Base-by-base conservation (phyloP, 2,888 invertebrate genomes). In the Notocelia uddmanniana region DNA sequence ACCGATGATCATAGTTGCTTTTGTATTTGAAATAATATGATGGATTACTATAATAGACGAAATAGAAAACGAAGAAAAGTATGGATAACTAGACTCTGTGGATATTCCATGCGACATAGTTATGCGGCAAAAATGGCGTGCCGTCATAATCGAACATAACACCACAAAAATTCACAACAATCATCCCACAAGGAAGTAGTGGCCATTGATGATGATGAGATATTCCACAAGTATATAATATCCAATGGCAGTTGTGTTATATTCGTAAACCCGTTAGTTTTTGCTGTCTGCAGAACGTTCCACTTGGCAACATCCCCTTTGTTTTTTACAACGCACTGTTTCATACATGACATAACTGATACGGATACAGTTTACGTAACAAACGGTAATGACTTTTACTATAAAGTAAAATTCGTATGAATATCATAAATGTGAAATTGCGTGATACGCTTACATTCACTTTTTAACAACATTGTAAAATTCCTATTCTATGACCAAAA, bases 251-350 rank as follows among this genome's bases (percentile, higher is more conserved):
- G 5, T 41, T 37, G 37, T 59, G 21, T 37, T 13, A 15, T 58
- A 1, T 37, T 58, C 0, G 18, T 34, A 2, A 13, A 18, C 10
- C 19, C 19, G 37, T 58, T 37, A 21, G 26, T 62, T 50, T 50
- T 63, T 62, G 62, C 45, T 45, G 31, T 13, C 41, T 59, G 21
- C 19, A 26, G 9, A 34, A 19, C 52, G 63, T 21, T 52, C 63
- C 52, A 64, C 34, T 64, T 64, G 63, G 63, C 63, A 64, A 1
- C 63, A 21, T 52, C 63, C 34, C 34, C 63, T 23, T 2, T 31
- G 31, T 15, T 63, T 62, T 63, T 50, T 50, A 50, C 19, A 15
- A 31, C 62, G 31, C 18, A 26, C 34, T 34, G n/a, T 52, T 45
- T 23, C 45, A 23, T 23, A 45, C 23, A 60, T 60, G n/a, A 45